Conservation (phyloP, 2,113 vertebrate species). For the Sinocyclocheilus maitianheensis region DNA sequence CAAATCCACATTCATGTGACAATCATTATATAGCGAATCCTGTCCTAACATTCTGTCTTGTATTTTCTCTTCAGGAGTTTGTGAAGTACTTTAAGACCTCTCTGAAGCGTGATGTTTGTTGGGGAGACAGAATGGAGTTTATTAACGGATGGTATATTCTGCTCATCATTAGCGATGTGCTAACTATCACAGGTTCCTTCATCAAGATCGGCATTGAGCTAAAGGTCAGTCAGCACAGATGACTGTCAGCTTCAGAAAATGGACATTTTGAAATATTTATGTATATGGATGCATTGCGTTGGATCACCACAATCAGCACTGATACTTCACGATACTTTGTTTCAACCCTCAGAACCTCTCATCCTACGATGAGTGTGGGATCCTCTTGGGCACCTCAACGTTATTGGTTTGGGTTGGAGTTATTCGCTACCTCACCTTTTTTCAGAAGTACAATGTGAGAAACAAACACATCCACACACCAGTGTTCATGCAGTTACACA, state of each 20-base stretch:
- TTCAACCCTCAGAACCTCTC: constrained; percentile 80
- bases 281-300: not conserved
- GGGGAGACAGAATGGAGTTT: constrained; percentile 86
- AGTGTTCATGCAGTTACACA: not conserved
- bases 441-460: constrained; percentile 96
- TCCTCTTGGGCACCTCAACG: constrained; percentile 91
- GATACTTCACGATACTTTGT: not conserved
- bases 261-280: not conserved
- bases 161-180: constrained; percentile 87
- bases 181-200: constrained; percentile 86
- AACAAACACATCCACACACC: not conserved
- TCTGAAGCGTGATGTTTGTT: constrained; percentile 72
- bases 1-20: not conserved
- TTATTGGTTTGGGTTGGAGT: constrained; percentile 95
- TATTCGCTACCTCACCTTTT: constrained; percentile 94
- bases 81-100: constrained; percentile 77
- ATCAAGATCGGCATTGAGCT: constrained; percentile 93
- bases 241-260: not conserved
- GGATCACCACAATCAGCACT: not conserved
- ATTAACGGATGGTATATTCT: constrained; percentile 95
- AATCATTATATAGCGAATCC: not conserved
- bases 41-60: not conserved
- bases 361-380: constrained; percentile 89
- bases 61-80: constrained; percentile 79
- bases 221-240: constrained; percentile 76